These are phyloP conservation scores for Craseonycteris thonglongyai DNA, from an alignment of 2,113 vertebrate genomes.

Conservation along the genomic window DNA sequence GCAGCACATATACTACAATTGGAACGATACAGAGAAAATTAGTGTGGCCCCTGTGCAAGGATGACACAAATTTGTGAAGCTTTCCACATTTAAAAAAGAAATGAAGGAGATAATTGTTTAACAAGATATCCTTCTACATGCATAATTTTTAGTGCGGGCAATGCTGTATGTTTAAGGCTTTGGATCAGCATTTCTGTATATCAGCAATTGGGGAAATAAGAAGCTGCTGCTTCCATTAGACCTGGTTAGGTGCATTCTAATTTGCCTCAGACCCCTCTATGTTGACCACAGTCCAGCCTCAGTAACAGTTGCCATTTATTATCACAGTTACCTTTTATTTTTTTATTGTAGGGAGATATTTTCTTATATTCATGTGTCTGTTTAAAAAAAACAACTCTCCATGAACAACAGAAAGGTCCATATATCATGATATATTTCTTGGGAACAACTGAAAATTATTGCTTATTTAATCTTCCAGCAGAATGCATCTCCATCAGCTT, in stretches of 20 bases:
- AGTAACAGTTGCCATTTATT: not conserved
- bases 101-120: not conserved
- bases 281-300: not conserved
- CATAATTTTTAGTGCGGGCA: not conserved
- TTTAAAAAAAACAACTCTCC: not conserved
- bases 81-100: not conserved
- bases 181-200: not conserved
- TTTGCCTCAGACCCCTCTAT: not conserved
- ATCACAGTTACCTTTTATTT: not conserved
- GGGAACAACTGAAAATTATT: not conserved
- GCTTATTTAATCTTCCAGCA: not conserved
- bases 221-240: not conserved
- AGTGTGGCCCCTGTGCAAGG: too few species aligned
- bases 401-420: not conserved
- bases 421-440: not conserved
- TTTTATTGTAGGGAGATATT: not conserved
- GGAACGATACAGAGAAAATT: too few species aligned
- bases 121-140: accelerated
- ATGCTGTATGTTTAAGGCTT: not conserved
- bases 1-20: too few species aligned
- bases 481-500: not conserved
- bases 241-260: not conserved
- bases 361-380: not conserved
- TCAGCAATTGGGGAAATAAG: not conserved
- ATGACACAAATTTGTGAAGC: too few species aligned